Evolutionary conservation across 2,888 invertebrate genomes (phyloP).

Genomic region (Choristoneura rosaceana): DNA sequence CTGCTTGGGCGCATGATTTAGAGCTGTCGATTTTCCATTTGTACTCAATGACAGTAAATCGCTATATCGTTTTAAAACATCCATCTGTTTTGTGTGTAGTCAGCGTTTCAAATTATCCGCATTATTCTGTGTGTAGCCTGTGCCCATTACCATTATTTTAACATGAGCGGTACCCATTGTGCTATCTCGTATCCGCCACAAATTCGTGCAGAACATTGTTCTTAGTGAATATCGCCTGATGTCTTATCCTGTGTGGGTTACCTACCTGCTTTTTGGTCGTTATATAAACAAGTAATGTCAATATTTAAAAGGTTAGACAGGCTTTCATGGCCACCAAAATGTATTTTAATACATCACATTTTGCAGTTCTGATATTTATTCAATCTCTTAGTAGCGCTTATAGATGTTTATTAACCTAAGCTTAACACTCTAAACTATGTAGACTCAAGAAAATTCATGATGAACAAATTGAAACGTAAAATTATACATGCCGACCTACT

Average conservation of each 20-base stretch:
- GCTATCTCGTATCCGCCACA: constrained; percentile 1
- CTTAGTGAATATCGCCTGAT: constrained; percentile 2
- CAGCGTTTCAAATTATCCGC: neutral
- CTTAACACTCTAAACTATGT: too few species aligned
- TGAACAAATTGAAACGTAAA: neutral
- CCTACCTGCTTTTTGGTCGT: neutral
- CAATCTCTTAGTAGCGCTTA: too few species aligned
- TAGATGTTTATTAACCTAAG: too few species aligned
- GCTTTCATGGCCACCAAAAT: too few species aligned
- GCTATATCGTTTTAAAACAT: too few species aligned
- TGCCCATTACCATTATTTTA: constrained; percentile 5
- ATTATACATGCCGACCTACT: neutral
- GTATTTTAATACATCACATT: too few species aligned
- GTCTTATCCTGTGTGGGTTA: neutral
- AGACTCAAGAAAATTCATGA: too few species aligned
- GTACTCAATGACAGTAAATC: too few species aligned
- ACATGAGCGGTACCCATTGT: constrained; percentile 4
- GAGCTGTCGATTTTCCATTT: too few species aligned
- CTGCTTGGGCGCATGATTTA: too few species aligned
- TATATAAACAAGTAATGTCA: neutral
- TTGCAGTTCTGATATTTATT: too few species aligned
- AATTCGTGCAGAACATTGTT: neutral
- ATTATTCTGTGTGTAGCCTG: neutral
- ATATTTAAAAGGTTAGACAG: neutral
- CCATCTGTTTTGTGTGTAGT: too few species aligned